A percentile compares a stretch with the other conserved stretches of the same genome.
Conservation (phyloP, 2,888 invertebrate species). For the Trachelus iudaicus region DNA sequence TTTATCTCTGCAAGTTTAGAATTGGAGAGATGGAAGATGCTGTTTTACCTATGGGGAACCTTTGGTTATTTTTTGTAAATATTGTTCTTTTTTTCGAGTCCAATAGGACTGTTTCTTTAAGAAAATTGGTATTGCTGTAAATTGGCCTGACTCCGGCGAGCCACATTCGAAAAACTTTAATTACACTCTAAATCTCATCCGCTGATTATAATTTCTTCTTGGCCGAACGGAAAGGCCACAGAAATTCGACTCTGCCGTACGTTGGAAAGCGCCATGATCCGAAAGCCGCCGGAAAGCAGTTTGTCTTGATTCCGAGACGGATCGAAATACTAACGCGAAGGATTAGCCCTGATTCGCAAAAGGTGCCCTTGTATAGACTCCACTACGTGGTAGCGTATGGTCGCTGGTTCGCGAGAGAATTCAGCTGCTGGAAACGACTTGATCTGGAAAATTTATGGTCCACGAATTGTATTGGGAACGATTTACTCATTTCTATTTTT, state of each 20-base stretch:
- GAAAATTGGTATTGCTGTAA: neutral
- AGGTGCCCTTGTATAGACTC: neutral
- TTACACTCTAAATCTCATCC: constrained; percentile 35
- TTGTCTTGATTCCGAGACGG: neutral
- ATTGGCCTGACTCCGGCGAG: constrained; percentile 19
- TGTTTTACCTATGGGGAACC: neutral
- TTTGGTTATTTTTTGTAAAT: neutral
- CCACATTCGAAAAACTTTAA: constrained; percentile 30
- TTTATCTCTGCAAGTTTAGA: neutral
- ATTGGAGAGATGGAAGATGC: neutral
- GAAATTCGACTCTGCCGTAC: neutral
- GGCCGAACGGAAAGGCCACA: neutral
- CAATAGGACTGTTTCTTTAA: neutral
- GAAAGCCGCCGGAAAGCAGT: neutral
- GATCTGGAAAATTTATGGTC: neutral
- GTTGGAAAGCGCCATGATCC: neutral
- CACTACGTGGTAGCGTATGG: neutral
- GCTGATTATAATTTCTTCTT: constrained; percentile 32
- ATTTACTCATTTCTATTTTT: neutral
- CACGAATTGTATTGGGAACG: neutral
- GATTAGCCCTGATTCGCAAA: neutral
- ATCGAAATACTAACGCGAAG: neutral
- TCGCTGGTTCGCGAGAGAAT: neutral
- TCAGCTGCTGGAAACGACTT: neutral
- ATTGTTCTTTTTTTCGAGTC: neutral